Evolutionary conservation across 2,113 vertebrate species (phyloP).

Genomic region (Apeltes quadracus): DNA sequence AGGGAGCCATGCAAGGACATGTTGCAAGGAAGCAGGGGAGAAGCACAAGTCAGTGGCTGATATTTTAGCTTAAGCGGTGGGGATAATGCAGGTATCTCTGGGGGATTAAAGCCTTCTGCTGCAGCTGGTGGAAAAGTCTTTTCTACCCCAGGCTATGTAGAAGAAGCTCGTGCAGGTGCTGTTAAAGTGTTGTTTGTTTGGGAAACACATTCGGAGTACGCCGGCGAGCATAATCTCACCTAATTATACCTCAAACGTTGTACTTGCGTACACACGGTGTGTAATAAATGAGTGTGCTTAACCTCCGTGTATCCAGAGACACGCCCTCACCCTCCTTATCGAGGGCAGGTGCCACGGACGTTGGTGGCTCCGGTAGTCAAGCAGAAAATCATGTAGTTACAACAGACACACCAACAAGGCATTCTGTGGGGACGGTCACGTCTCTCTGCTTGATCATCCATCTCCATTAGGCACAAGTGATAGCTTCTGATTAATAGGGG

Average conservation of each 20-base stretch:
- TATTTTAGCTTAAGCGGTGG: constrained; percentile 41
- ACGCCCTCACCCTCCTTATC: constrained; percentile 43
- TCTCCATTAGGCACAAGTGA: constrained; percentile 78
- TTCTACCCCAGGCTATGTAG: constrained; percentile 32
- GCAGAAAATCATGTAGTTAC: constrained; percentile 60
- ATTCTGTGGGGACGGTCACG: constrained; percentile 65
- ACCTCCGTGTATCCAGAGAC: constrained; percentile 54
- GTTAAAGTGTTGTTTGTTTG: constrained; percentile 47
- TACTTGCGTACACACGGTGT: background rate
- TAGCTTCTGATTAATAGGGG: constrained; percentile 74
- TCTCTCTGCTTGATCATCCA: constrained; percentile 73
- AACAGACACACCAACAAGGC: constrained; percentile 12
- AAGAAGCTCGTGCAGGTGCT: constrained; percentile 41
- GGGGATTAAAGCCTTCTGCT: constrained; percentile 61
- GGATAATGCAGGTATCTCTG: constrained; percentile 55
- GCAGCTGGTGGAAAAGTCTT: constrained; percentile 47
- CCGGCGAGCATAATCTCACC: constrained; percentile 31
- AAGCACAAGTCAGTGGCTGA: constrained; percentile 56
- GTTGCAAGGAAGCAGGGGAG: constrained; percentile 36
- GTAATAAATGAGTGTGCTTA: constrained; percentile 62
- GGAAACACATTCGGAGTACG: constrained; percentile 38
- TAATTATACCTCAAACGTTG: constrained; percentile 56
- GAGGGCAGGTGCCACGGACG: constrained; percentile 49
- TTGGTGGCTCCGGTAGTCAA: constrained; percentile 50
- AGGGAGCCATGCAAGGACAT: constrained; percentile 47